Percentiles rank a stretch among this genome's conserved stretches.
phyloP scores from a whole-genome alignment of 2,113 vertebrate species.

The Xiphophorus hellerii region DNA sequence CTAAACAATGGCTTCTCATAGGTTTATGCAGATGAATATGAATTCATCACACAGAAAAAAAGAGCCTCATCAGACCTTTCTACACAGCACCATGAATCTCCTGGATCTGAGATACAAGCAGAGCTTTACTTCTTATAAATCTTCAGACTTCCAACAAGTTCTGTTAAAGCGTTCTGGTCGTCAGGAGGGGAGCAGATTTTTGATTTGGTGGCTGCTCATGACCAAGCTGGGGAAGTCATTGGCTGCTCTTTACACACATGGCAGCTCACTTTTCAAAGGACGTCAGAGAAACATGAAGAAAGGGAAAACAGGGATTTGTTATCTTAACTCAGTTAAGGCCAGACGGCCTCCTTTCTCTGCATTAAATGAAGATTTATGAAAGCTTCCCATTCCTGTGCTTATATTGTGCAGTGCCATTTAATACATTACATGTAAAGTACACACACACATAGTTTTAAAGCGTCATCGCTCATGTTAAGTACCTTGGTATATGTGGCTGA shows the following conservation, averaged over 20 bases:
- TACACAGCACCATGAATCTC: slow-evolving; percentile 45
- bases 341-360: slow-evolving; percentile 51
- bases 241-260: slow-evolving; percentile 46
- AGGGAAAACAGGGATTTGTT: slow-evolving; percentile 64
- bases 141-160: slow-evolving; percentile 32
- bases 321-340: slow-evolving; percentile 66
- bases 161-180: slow-evolving; percentile 46
- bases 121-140: slow-evolving; percentile 47
- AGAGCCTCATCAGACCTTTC: slow-evolving; percentile 38
- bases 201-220: slow-evolving; percentile 52
- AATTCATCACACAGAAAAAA: slow-evolving; percentile 50
- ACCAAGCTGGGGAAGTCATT: slow-evolving; percentile 62
- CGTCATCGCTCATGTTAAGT: slow-evolving; percentile 55
- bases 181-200: slow-evolving; percentile 25
- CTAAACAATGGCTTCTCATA: slow-evolving; percentile 39
- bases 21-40: slow-evolving; percentile 66
- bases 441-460: slow-evolving; percentile 12
- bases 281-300: slow-evolving; percentile 44
- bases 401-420: slow-evolving; percentile 19
- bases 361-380: slow-evolving; percentile 60
- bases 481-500: slow-evolving; percentile 38
- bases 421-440: slow-evolving; percentile 26
- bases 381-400: slow-evolving; percentile 26
- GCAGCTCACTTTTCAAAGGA: slow-evolving; percentile 53
- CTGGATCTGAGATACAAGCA: slow-evolving; percentile 54